Conservation (phyloP, 2,113 vertebrate species). For the Scopus umbretta region DNA sequence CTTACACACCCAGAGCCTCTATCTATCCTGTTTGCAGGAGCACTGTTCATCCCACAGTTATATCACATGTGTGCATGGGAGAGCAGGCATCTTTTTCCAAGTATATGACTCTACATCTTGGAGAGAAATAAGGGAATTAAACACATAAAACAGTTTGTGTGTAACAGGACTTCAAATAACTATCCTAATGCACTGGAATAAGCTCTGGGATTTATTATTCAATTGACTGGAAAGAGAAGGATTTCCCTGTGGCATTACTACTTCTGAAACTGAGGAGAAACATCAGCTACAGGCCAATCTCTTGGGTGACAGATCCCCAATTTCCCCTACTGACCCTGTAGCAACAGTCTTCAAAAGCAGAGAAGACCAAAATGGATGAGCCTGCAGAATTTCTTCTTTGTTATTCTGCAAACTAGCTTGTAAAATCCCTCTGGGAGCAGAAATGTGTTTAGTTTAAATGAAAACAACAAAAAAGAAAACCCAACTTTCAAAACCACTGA, state of each 20-base stretch:
- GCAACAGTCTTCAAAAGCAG: conserved; percentile 23
- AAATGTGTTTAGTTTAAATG: neutral
- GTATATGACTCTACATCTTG: neutral
- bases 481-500: neutral
- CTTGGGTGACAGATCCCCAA: neutral
- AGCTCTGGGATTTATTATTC: conserved; percentile 35
- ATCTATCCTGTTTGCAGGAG: neutral
- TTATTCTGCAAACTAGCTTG: neutral
- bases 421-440: neutral
- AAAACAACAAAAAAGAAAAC: neutral
- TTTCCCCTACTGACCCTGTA: neutral
- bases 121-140: neutral
- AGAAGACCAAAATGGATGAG: neutral
- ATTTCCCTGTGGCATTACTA: neutral
- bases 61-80: neutral
- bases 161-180: conserved; percentile 15
- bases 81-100: neutral
- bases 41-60: neutral
- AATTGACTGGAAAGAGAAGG: conserved; percentile 3
- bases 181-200: conserved; percentile 8
- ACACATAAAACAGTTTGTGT: neutral
- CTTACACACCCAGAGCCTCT: neutral
- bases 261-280: conserved; percentile 10
- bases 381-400: conserved; percentile 35
- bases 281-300: neutral